A percentile compares a stretch with the other conserved stretches of the same genome.
Conservation (phyloP, 2,797 vertebrate genomes). For the Sebastes vulpes region DNA sequence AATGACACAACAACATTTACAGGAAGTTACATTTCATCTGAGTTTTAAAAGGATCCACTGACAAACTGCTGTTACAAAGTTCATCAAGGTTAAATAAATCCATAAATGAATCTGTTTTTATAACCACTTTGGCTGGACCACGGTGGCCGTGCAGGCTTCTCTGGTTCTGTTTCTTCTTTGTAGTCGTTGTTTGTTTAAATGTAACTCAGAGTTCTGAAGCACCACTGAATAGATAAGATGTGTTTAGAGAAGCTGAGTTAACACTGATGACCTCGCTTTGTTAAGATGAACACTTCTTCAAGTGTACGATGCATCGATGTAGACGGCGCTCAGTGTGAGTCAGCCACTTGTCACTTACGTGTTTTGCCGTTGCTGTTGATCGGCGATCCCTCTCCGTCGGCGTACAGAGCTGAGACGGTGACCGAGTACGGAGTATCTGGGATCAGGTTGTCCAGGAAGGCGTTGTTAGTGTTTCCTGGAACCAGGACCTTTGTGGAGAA, state of each 20-base stretch:
- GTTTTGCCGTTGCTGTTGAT: constrained; percentile 90
- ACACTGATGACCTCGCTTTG: background rate
- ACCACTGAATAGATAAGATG: background rate
- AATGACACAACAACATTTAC: too few species aligned
- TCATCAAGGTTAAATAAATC: too few species aligned
- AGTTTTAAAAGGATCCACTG: too few species aligned
- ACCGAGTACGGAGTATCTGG: constrained; percentile 93
- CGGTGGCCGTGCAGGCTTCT: too few species aligned
- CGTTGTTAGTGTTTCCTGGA: constrained; percentile 88
- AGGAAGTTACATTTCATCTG: too few species aligned
- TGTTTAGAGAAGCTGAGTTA: background rate
- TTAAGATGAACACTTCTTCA: background rate
- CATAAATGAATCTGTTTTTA: too few species aligned
- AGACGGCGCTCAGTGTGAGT: background rate
- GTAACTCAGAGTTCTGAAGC: background rate
- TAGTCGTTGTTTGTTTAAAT: background rate
- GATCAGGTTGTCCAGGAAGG: constrained; percentile 91
- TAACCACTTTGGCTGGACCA: too few species aligned
- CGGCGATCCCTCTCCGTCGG: constrained; percentile 89
- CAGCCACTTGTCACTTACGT: constrained; percentile 81
- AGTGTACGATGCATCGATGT: background rate
- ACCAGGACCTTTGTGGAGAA: constrained; percentile 88
- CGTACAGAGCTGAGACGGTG: constrained; percentile 89
- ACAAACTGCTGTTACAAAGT: too few species aligned
- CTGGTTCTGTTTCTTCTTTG: background rate